Percentiles rank a stretch among this genome's conserved stretches.
These are phyloP conservation scores for Oxygymnocypris stewartii DNA, from an alignment of 2,113 vertebrate species.

Conservation along the genomic window DNA sequence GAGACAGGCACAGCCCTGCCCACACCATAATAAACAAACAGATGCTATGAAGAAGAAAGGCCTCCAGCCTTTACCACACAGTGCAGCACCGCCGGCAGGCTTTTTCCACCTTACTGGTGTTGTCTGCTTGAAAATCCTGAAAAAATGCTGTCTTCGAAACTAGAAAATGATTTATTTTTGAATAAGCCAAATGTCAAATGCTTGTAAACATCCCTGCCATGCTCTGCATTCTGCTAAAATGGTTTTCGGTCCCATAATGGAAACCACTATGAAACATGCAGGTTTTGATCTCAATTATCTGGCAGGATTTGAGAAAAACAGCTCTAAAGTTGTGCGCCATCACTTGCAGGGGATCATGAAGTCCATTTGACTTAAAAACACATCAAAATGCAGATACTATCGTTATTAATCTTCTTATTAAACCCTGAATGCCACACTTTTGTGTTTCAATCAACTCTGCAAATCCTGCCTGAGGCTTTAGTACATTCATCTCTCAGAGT, in stretches of 20 bases:
- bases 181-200: constrained; percentile 73
- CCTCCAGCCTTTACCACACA: neutral
- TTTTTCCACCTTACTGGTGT: neutral
- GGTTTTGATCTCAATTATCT: constrained; percentile 65
- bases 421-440: constrained; percentile 73
- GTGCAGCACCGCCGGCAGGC: neutral
- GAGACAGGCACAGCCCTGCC: constrained; percentile 36
- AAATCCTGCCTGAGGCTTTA: constrained; percentile 65
- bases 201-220: constrained; percentile 61
- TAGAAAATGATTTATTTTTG: constrained; percentile 47
- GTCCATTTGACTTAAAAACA: constrained; percentile 67
- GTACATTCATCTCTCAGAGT: constrained; percentile 48
- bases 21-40: constrained; percentile 49
- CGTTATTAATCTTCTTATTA: constrained; percentile 74
- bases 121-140: constrained; percentile 23
- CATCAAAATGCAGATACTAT: constrained; percentile 66
- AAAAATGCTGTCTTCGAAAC: neutral
- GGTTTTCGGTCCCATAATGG: constrained; percentile 63
- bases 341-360: constrained; percentile 48
- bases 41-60: neutral
- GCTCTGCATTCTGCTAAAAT: constrained; percentile 59
- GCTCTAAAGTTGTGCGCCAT: constrained; percentile 47
- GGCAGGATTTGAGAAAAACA: constrained; percentile 65
- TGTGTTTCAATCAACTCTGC: constrained; percentile 74
- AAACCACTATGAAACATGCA: constrained; percentile 64